Percentiles rank a stretch among this genome's conserved stretches.
Evolutionary conservation across 2,113 vertebrate species (phyloP).

Genomic region (Leuciscus idus): DNA sequence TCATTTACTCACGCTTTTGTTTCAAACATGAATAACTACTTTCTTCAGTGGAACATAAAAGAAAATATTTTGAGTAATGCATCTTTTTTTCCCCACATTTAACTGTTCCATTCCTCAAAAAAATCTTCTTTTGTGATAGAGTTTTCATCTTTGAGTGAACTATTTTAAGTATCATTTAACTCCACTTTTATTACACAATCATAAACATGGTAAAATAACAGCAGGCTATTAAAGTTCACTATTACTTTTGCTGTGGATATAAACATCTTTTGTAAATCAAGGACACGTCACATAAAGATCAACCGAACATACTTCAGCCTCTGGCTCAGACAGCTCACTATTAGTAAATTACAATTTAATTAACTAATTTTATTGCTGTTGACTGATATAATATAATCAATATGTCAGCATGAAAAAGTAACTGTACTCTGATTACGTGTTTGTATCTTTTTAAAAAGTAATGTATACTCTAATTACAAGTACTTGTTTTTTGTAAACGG

Average conservation of each 20-base stretch:
- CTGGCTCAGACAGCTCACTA: background rate
- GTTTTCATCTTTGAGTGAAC: background rate
- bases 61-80: background rate
- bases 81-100: background rate
- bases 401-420: conserved; percentile 4
- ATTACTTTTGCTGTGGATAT: background rate
- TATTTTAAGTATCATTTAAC: background rate
- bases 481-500: background rate
- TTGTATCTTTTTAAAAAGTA: background rate
- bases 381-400: background rate
- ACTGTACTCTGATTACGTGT: background rate
- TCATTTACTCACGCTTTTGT: background rate
- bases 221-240: background rate
- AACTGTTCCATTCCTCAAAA: background rate
- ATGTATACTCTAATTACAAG: conserved; percentile 14
- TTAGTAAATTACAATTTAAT: background rate
- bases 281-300: background rate
- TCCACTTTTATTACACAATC: background rate
- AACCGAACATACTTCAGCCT: background rate
- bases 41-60: background rate
- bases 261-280: background rate
- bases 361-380: background rate
- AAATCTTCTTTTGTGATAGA: background rate
- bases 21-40: background rate
- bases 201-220: background rate